Evolutionary conservation across 2,888 invertebrate species (phyloP), one percentile per base, ranked within the genome.

Genomic region (Drosophila kanekoi): DNA sequence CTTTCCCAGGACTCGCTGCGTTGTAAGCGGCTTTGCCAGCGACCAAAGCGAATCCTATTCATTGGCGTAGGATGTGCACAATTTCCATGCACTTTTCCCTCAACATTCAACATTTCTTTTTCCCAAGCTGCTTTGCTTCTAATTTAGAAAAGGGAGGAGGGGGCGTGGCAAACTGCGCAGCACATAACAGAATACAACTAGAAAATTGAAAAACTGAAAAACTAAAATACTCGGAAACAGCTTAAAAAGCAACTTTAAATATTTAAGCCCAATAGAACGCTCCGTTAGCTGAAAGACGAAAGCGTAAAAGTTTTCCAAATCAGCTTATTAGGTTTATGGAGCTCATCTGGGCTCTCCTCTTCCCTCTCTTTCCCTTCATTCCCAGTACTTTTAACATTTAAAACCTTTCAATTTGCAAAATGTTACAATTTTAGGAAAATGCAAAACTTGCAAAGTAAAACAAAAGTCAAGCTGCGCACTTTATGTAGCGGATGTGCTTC

Each of bases 1-100:
- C 54, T 57, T 53, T 28, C 40, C 23, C 49, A 43, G 37, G 32
- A 37, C 18, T 47, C 41, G 37, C 40, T 38, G 58, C 49, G 44
- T 52, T 64, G 43, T 83, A 82, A 82, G 79, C 80, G 52, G 78
- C 78, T 80, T 78, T 73, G 53, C 18, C 67, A 49, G 60, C 65
- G 47, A n/a, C 52, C 53, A 33, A 63, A 56, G 52, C 60, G 56
- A 57, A 64, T 57, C 44, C 51, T 43, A 58, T 57, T 51, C 40
- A 51, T 28, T 48, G 57, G 66, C 61, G 48, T 63, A 77, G 78
- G 78, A 78, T 74, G 77, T 73, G 62, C 58, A 65, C 77, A 60
- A 69, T 67, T 65, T 81, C 74, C 69, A 65, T 71, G 72, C 70
- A 79, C 62, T 54, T 75, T 67, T 65, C 67, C 48, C 48, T 70